Base-by-base conservation (phyloP, 2,113 vertebrate species). In the Corythaeola cristata region DNA sequence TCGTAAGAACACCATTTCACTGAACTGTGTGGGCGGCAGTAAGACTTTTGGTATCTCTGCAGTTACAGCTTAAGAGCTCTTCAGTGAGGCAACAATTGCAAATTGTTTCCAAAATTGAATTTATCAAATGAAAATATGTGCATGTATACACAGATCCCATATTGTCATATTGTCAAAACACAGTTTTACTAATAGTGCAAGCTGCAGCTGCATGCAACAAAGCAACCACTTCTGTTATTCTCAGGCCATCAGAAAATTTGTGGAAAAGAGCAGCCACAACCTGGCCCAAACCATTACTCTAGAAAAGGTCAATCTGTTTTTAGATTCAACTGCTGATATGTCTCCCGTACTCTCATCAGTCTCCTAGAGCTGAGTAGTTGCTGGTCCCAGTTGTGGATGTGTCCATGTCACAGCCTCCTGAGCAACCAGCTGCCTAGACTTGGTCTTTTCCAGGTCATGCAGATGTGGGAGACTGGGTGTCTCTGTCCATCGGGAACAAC, bases 101-200 rank as follows among this genome's bases (percentile, higher is more conserved):
- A 91, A 69, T 59, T 81, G 20, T 71, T 92, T 90, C 47, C 74
- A 80, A 89, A 85, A 49, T 1, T 8, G 33, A 82, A 79, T 58
- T 67, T 58, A 67, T 63, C 52, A 56, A 82, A 93, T 47, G 15
- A 77, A 91, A 72, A 77, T 67, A 55, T 9, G 15, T 67, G 23
- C 64, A 85, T 93, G 35, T 28, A 71, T 50, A 71, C 2, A 8
- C 2, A 6, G 7, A 5, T 67, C 21, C n/a, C 8, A 91, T n/a
- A n/a, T n/a, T n/a, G n/a, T n/a, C n/a, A n/a, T n/a, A 80, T 32
- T 63, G n/a, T 67, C 69, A 81, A 91, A 94, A 58, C 37, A 56
- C 20, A 20, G 4, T 16, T n/a, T 89, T 81, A 55, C 71, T 87
- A 81, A 66, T 17, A 67, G 11, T 50, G 5, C 4, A 55, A 62